Evolutionary conservation across 1,140 invertebrate species (phyloP), one percentile per base, ranked within the genome.

Genomic region (Eumaeus atala): DNA sequence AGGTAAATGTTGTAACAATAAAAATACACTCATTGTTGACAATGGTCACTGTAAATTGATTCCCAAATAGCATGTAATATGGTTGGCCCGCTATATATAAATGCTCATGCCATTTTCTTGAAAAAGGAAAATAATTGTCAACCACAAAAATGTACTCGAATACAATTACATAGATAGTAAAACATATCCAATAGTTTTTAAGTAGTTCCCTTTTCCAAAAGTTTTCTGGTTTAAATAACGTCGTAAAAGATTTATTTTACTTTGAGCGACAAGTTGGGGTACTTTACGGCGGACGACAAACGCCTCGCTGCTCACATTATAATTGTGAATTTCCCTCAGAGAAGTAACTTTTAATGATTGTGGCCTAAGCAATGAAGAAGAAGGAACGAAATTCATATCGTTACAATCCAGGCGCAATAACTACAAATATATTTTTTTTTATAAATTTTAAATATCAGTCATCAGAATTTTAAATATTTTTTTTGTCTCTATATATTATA

Each of bases 371-470:
- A 97, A 79, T 0, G 94, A 94, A 10, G 90, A 88, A 7, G 91
- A 91, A 3, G 95, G 95, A n/a, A 96, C 90, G 4, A 78, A 75
- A 34, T 88, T 89, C 54, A 96, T 87, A 71, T 93, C 92, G 76
- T 97, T 97, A 48, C 91, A 87, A 74, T 95, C 93, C 59, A 97
- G 78, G 67, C 93, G 91, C 34, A 97, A 88, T 82, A 96, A 93
- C 91, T 96, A 85, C 42, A 89, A 87, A 67, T 56, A 62, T 53
- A 48, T 48, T 65, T 52, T 16, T 16, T 50, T 58, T 58, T 34
- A 58, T 47, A 54, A 35, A 16, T 49, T 54, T 14, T 12, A 37
- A 40, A 40, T 52, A 28, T 52, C 8, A 52, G 38, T 16, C 36
- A 14, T n/a, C 9, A n/a, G 35, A 50, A 36, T 50, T 35, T 28